phyloP scores from a whole-genome alignment of 2,797 vertebrate species.

The Buceros bicornis region DNA sequence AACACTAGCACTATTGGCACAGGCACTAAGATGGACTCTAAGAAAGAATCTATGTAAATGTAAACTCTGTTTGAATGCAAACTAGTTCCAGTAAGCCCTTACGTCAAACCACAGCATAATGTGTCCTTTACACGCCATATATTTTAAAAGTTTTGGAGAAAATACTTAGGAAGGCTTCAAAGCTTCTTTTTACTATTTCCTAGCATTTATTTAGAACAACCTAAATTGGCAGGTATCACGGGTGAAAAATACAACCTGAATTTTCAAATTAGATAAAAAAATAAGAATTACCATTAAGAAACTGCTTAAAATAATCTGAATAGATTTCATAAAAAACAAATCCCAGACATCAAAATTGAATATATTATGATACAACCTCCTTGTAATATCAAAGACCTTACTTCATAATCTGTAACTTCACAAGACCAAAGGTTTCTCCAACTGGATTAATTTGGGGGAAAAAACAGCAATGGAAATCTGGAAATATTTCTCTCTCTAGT shows the following conservation, averaged over 20 bases:
- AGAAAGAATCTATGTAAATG: not conserved
- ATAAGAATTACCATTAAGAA: not conserved
- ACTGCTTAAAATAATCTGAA: not conserved
- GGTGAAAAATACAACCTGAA: not conserved
- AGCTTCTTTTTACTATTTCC: not conserved
- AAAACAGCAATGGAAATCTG: not conserved
- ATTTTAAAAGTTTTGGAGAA: not conserved
- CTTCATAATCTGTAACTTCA: not conserved
- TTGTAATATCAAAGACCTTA: not conserved
- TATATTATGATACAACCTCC: not conserved
- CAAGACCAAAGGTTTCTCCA: not conserved
- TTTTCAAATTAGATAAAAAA: not conserved
- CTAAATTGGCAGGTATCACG: not conserved
- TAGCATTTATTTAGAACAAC: not conserved
- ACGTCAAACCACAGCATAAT: not conserved
- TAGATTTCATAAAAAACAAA: not conserved
- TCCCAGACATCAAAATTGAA: not conserved
- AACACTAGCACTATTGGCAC: constrained; percentile 4
- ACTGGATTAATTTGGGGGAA: not conserved
- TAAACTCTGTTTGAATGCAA: not conserved
- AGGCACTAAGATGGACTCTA: not conserved
- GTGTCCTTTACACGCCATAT: not conserved
- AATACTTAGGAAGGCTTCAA: not conserved
- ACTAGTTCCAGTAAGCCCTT: not conserved
- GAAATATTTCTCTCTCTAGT: not conserved